These are phyloP conservation scores for Zaprionus ghesquierei DNA, from an alignment of 1,140 invertebrate species.

Conservation along the genomic window DNA sequence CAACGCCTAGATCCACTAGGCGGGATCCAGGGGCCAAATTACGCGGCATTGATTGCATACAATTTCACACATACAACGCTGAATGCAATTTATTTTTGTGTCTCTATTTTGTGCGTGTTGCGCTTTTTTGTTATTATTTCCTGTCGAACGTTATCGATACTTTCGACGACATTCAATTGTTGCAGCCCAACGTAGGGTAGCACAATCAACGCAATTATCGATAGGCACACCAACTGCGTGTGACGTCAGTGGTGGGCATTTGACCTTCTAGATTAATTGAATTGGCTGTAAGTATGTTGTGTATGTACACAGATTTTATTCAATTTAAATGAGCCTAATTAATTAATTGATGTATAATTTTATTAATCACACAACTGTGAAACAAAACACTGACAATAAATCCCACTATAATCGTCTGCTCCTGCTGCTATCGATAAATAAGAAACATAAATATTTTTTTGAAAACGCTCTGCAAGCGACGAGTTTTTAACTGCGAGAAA, in stretches of 20 bases:
- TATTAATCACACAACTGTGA: background rate
- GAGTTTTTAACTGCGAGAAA: background rate
- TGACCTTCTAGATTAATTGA: background rate
- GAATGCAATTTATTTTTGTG: constrained; percentile 21
- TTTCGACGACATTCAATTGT: background rate
- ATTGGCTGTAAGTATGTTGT: background rate
- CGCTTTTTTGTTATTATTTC: constrained; percentile 41
- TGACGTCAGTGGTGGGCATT: background rate
- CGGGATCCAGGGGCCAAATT: constrained; percentile 34
- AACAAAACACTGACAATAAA: background rate
- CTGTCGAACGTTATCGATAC: constrained; percentile 23
- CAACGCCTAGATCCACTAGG: constrained; percentile 84
- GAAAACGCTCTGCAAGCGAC: constrained; percentile 12
- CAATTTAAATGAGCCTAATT: background rate
- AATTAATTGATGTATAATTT: background rate
- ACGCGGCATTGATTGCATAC: constrained; percentile 34
- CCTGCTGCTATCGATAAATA: constrained; percentile 17
- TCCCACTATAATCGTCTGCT: background rate
- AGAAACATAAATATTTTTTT: constrained; percentile 4
- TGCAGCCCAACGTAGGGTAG: background rate
- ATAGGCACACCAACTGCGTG: background rate
- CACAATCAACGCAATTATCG: background rate
- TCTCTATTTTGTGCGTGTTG: constrained; percentile 44
- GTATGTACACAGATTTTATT: background rate
- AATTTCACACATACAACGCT: constrained; percentile 9